Base-by-base conservation (phyloP, 2,797 vertebrate genomes). In the Sebastes vulpes region DNA sequence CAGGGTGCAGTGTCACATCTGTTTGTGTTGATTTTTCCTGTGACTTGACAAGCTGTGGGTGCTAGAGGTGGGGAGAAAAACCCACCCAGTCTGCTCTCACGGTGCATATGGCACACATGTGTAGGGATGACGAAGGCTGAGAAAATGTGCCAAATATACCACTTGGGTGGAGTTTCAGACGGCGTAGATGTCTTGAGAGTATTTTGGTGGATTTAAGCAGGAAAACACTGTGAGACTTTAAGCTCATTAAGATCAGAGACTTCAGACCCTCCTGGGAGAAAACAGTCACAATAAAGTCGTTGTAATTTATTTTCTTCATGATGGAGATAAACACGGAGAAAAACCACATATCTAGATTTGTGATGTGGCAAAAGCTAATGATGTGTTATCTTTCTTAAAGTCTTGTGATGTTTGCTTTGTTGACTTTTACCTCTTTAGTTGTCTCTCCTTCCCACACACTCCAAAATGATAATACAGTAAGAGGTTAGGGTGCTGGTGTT, bases 1-100 rank as follows among this genome's bases (percentile, higher is more conserved):
- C 52, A 38, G 60, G 75, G 69, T 26, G 59, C 68, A 3, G 74
- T 56, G 77, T 82, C 67, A 71, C 84, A 84, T 90, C 79, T 78
- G 85, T 72, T 85, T 50, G 38, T 70, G 80, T 74, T 81, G 76
- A 80, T 85, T 85, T 85, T 85, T 60, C 16, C 69, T 67, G 66
- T 80, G 81, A 83, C 85, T 69, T 72, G 79, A 87, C 83, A 83
- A 88, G 74, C 81, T 72, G 81, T 38, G 56, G 67, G 64, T 73
- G 56, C 4, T 14, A n/a, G 65, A 81, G 75, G 59, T 81, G 61
- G 61, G 4, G 31, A 14, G 5, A 21, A 23, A 48, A 23, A 10
- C 3, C 68, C 42, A 25, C 69, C 65, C 72, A 20, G 65, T n/a
- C 61, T 26, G 56, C 9, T 31, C 2, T 20, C 21, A 56, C 5